A percentile compares a stretch with the other conserved stretches of the same genome.
Evolutionary conservation across 2,888 invertebrate genomes (phyloP).

Genomic region (Candidula unifasciata): DNA sequence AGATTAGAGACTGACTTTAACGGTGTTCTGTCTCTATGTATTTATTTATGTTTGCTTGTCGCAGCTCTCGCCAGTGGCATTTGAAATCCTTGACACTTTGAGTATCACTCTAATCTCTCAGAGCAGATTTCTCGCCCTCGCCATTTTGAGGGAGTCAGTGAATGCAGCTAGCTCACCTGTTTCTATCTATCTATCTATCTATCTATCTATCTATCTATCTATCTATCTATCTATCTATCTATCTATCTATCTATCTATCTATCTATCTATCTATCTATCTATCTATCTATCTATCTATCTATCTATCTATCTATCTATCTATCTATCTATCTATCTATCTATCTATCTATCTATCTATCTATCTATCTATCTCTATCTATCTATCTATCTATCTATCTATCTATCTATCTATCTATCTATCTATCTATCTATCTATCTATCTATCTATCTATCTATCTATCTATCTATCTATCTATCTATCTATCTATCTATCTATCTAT

Average conservation of each 20-base stretch:
- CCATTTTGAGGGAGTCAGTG: neutral
- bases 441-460: neutral
- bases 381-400: no score
- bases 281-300: neutral
- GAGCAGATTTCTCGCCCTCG: neutral
- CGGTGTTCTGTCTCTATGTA: neutral
- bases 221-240: neutral
- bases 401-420: no score
- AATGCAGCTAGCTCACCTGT: neutral
- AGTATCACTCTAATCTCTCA: neutral
- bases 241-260: neutral
- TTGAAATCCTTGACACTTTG: slow-evolving; percentile 21
- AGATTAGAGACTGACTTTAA: neutral
- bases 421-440: no score
- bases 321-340: neutral
- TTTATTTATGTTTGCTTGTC: neutral
- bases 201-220: neutral
- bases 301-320: neutral
- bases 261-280: neutral
- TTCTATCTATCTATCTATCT: neutral
- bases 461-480: neutral
- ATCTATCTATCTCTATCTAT: neutral
- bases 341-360: slow-evolving; percentile 1
- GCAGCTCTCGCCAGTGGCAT: neutral
- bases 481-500: neutral